Evolutionary conservation across 2,888 invertebrate genomes (phyloP), one percentile per base, ranked within the genome.

Genomic region (Stegophylla sp.): DNA sequence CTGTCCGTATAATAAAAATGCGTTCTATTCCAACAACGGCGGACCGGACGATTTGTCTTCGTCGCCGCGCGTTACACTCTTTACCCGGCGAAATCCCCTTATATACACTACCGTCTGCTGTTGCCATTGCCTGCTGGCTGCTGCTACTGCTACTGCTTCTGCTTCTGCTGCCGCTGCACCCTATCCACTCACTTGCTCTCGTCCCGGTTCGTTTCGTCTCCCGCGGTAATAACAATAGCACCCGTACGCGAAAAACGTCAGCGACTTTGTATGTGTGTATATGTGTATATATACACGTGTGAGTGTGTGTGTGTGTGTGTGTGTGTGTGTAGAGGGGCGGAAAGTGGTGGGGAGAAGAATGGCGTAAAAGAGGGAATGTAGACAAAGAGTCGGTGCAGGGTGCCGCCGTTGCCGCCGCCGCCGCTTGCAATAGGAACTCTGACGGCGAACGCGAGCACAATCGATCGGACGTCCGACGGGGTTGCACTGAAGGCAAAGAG

Each of bases 41-140:
- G 51, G 28, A 51, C 69, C 69, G 13, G 28, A 69, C 51, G 28
- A 69, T 69, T 69, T 69, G 69, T 69, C 69, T 69, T 69, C 51
- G 51, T 69, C 69, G 51, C n/a, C n/a, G n/a, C n/a, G n/a, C n/a
- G n/a, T n/a, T 17, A 13, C 9, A 3, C 15, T 61, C 34, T 34
- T 20, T 66, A 15, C 23, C 20, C 15, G 23, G 34, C 17, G 23
- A 1, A 45, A 66, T 66, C 66, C 10, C 45, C 23, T 15, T 10
- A 9, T 23, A 51, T 51, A 20, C n/a, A 56, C n/a, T n/a, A n/a
- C n/a, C n/a, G n/a, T n/a, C n/a, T n/a, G n/a, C n/a, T n/a, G n/a
- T n/a, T n/a, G n/a, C n/a, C n/a, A n/a, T n/a, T n/a, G n/a, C n/a
- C n/a, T n/a, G n/a, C n/a, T n/a, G n/a, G n/a, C n/a, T n/a, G n/a